Evolutionary conservation across 2,113 vertebrate genomes (phyloP).

Genomic region (Odocoileus hemionus): DNA sequence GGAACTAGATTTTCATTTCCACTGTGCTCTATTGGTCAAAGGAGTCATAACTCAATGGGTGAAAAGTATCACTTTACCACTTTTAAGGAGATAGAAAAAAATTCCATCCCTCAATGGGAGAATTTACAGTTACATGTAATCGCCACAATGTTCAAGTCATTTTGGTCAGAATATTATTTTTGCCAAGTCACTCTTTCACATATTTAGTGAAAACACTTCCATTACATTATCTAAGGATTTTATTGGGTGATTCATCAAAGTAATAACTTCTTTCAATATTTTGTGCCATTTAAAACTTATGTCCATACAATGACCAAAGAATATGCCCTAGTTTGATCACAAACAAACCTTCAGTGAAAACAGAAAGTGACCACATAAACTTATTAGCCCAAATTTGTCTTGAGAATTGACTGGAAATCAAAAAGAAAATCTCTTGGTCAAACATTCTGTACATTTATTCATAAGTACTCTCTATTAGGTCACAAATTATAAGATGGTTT

Average conservation of each 20-base stretch:
- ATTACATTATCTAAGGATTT: background rate
- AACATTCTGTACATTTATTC: background rate
- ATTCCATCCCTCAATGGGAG: background rate
- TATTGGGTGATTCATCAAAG: background rate
- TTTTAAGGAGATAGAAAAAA: background rate
- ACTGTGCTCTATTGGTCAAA: background rate
- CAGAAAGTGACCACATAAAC: background rate
- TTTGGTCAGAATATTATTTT: background rate
- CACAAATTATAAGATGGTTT: background rate
- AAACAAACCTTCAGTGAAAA: background rate
- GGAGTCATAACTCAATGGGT: background rate
- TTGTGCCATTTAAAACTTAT: background rate
- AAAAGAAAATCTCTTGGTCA: background rate
- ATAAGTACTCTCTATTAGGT: background rate
- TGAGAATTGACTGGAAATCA: background rate
- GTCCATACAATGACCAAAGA: background rate
- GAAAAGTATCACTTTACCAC: background rate
- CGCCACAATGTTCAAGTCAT: background rate
- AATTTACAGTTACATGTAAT: background rate
- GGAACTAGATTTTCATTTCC: background rate
- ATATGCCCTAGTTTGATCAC: background rate
- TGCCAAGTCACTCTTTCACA: background rate
- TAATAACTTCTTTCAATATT: background rate
- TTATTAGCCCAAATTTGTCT: background rate
- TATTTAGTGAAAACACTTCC: background rate